These are phyloP conservation scores for Pygoscelis antarcticus DNA, from an alignment of 2,113 vertebrate species.

Conservation along the genomic window DNA sequence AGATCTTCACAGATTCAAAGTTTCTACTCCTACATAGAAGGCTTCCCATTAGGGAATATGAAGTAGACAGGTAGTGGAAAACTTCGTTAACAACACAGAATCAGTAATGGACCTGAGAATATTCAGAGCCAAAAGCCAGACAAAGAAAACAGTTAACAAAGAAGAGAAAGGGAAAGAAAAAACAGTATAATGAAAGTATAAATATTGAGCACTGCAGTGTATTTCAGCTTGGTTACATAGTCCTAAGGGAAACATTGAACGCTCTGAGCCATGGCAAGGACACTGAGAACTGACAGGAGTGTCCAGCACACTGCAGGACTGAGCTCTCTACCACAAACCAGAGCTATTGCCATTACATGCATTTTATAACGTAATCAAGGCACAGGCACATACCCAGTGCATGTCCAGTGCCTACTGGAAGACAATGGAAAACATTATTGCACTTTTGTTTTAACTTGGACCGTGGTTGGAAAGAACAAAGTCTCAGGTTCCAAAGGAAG, in stretches of 20 bases:
- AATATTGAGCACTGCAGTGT: background rate
- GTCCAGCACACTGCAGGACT: background rate
- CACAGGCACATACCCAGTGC: fast-evolving
- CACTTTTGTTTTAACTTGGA: background rate
- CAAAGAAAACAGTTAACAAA: background rate
- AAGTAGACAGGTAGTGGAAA: background rate
- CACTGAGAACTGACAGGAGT: background rate
- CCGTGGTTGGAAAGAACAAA: background rate
- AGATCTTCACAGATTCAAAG: background rate
- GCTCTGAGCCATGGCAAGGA: background rate
- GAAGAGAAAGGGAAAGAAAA: background rate
- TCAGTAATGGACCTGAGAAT: background rate
- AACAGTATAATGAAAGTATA: background rate
- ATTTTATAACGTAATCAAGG: background rate
- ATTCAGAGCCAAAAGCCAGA: background rate
- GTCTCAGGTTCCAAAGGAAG: background rate
- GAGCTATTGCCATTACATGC: background rate
- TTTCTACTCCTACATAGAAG: background rate
- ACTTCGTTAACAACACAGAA: background rate
- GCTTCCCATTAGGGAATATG: background rate
- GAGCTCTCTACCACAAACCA: background rate
- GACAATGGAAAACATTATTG: background rate
- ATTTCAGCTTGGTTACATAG: background rate
- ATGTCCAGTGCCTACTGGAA: background rate
- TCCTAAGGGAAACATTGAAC: background rate